Evolutionary conservation across 2,797 vertebrate species (phyloP).

Genomic region (Chlorospingus flavigularis): DNA sequence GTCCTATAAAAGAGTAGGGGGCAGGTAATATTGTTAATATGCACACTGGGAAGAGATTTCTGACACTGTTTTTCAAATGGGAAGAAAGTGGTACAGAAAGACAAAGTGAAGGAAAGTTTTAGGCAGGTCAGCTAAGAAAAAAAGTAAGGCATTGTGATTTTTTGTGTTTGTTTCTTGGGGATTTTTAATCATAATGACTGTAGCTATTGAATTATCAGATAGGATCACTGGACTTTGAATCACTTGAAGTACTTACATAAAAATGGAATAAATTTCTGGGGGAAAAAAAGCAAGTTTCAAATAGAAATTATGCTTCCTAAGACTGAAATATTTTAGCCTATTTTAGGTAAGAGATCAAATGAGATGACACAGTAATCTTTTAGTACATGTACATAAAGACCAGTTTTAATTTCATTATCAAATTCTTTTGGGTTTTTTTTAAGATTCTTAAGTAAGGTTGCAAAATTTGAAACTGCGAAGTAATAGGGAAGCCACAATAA

Average conservation of each 20-base stretch:
- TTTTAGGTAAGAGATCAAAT: neutral
- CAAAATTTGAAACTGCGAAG: neutral
- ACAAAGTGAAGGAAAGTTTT: neutral
- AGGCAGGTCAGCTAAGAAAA: neutral
- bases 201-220: neutral
- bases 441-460: neutral
- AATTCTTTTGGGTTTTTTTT: neutral
- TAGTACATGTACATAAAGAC: neutral
- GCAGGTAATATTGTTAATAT: neutral
- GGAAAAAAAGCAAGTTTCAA: neutral
- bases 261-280: neutral
- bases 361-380: neutral
- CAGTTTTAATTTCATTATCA: neutral
- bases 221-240: neutral
- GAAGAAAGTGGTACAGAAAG: neutral
- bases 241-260: neutral
- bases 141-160: neutral
- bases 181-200: neutral
- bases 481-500: neutral
- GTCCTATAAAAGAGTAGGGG: neutral
- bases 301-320: neutral
- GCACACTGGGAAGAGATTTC: neutral
- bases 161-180: neutral
- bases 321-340: neutral
- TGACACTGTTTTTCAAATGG: neutral